Evolutionary conservation across 1,140 invertebrate genomes (phyloP).

Genomic region (Hormaphis cornu): DNA sequence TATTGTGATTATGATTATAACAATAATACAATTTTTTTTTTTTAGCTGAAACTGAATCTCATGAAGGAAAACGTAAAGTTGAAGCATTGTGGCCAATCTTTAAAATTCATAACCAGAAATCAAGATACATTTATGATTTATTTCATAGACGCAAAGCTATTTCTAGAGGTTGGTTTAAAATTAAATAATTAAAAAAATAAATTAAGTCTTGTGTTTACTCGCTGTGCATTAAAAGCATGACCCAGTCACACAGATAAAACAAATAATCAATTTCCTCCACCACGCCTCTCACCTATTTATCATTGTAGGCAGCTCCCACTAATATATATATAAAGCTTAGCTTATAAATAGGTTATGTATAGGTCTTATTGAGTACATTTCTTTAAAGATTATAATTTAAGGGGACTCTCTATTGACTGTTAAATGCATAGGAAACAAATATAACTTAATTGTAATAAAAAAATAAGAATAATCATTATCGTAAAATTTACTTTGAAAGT

Average conservation of each 20-base stretch:
- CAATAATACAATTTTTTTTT: conserved; percentile 36
- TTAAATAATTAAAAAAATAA: conserved; percentile 3
- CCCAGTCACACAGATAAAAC: background rate
- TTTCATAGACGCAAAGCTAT: conserved; percentile 95
- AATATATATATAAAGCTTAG: no score
- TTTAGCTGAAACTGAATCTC: conserved; percentile 91
- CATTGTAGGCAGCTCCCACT: no score
- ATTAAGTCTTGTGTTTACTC: background rate
- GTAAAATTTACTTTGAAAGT: no score
- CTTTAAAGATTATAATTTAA: no score
- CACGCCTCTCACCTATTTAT: background rate
- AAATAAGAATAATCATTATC: no score
- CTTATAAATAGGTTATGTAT: no score
- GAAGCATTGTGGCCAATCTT: conserved; percentile 99
- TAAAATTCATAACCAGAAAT: conserved; percentile 97
- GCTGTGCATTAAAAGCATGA: background rate
- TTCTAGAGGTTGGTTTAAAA: conserved; percentile 63
- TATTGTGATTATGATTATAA: background rate
- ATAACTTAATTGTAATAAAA: no score
- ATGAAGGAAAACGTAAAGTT: conserved; percentile 97
- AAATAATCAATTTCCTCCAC: background rate
- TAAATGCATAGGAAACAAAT: no score
- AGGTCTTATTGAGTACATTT: no score
- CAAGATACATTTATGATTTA: conserved; percentile 93
- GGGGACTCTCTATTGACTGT: no score